These are phyloP conservation scores for Papilio aristodemus DNA, from an alignment of 1,140 invertebrate genomes.

Conservation along the genomic window DNA sequence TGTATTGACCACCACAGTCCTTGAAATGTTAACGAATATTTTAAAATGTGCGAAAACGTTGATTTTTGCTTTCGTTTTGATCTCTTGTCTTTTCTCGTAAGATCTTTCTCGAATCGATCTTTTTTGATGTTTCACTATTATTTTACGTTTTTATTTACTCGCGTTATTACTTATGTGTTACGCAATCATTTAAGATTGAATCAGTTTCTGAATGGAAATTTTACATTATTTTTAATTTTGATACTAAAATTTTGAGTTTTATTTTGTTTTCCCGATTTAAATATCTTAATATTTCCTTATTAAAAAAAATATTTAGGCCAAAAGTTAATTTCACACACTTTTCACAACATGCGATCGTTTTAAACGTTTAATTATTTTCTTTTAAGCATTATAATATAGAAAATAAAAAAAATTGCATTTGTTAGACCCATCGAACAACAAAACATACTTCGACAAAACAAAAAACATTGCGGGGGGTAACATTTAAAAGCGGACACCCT, in stretches of 20 bases:
- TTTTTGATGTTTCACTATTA: conserved; percentile 3
- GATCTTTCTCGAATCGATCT: too few relatives aligned
- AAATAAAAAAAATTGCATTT: conserved; percentile 36
- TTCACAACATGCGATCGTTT: conserved; percentile 23
- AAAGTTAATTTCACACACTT: conserved; percentile 9
- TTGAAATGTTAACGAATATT: conserved; percentile 1
- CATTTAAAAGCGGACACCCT: conserved; percentile 64
- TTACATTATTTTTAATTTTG: too few relatives aligned
- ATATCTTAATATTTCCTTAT: conserved; percentile 23
- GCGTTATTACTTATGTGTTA: neutral
- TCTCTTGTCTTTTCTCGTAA: neutral
- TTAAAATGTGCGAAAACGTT: neutral
- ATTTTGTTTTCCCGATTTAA: conserved; percentile 25
- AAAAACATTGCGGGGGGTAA: conserved; percentile 61
- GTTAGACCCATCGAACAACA: conserved; percentile 45
- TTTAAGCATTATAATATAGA: neutral
- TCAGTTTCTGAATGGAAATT: neutral
- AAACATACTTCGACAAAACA: conserved; percentile 51
- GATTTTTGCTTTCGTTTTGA: neutral
- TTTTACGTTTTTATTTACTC: conserved; percentile 8
- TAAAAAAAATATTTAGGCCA: neutral
- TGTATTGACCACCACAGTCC: neutral
- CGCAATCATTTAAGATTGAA: neutral
- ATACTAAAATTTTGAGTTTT: conserved; percentile 17
- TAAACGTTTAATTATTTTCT: neutral